Percentiles rank a stretch among this genome's conserved stretches.
These are phyloP conservation scores for Caenorhabditis doughertyi DNA, from an alignment of 2,888 invertebrate species.

Conservation along the genomic window DNA sequence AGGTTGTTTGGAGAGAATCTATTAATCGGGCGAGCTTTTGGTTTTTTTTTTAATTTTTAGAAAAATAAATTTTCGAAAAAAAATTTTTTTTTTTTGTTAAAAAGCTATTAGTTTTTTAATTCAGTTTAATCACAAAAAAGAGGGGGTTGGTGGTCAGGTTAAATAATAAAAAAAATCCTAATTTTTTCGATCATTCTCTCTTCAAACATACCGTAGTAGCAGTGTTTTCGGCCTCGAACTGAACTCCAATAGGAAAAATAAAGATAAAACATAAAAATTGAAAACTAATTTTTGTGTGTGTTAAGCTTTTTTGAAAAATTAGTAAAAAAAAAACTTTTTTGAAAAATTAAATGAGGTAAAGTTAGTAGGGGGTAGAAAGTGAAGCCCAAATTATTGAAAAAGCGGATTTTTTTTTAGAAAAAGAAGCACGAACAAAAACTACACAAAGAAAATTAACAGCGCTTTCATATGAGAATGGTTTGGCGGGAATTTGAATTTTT, in stretches of 20 bases:
- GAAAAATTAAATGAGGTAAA: not conserved
- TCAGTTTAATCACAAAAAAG: slow-evolving; percentile 1
- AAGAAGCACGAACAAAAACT: slow-evolving; percentile 41
- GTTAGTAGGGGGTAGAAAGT: not conserved
- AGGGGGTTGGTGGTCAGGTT: not conserved
- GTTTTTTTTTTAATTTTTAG: not conserved
- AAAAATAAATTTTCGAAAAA: not conserved
- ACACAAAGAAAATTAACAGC: slow-evolving; percentile 30
- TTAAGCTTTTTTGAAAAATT: not conserved
- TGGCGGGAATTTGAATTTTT: not conserved
- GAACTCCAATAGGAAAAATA: slow-evolving; percentile 43
- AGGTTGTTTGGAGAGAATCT: slow-evolving; percentile 44
- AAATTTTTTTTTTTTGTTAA: slow-evolving; percentile 1
- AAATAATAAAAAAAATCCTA: slow-evolving; percentile 7
- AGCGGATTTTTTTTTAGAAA: slow-evolving; percentile 4
- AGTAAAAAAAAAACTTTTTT: not conserved
- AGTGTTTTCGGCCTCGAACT: slow-evolving; percentile 60
- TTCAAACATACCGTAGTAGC: slow-evolving; percentile 54
- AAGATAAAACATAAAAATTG: slow-evolving; percentile 32
- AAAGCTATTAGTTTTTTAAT: slow-evolving; percentile 6
- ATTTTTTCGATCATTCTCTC: slow-evolving; percentile 6
- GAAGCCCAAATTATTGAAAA: slow-evolving; percentile 28
- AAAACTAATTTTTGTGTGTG: slow-evolving; percentile 20
- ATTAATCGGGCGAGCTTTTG: slow-evolving; percentile 31
- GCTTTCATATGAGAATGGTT: not conserved